Conservation (phyloP, 2,888 invertebrate species). For the Byasa hedistus region DNA sequence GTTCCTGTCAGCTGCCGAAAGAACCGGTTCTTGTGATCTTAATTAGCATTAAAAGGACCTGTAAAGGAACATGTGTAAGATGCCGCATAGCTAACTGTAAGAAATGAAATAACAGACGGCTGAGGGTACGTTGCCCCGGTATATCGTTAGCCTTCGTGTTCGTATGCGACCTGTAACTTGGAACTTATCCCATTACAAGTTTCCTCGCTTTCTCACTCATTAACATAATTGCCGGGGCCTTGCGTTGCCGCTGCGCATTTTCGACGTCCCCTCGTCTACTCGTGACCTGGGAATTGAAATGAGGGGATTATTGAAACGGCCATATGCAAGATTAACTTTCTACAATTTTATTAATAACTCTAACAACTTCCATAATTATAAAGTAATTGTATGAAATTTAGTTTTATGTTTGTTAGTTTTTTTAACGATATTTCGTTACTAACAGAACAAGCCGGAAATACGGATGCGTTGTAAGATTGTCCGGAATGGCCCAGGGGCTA, state of each 20-base stretch:
- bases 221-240: constrained; percentile 17
- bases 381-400: too few species aligned
- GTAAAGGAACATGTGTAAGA: constrained; percentile 8
- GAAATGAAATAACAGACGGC: constrained; percentile 12
- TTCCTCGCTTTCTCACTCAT: constrained; percentile 31
- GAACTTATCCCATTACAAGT: constrained; percentile 55
- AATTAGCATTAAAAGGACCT: constrained; percentile 11
- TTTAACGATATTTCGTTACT: too few species aligned
- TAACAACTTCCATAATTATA: background rate
- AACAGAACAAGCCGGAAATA: too few species aligned
- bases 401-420: too few species aligned
- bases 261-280: constrained; percentile 8
- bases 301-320: background rate
- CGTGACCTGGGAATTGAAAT: constrained; percentile 8
- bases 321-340: background rate
- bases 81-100: background rate
- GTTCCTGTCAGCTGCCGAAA: constrained; percentile 13
- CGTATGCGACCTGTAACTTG: constrained; percentile 44
- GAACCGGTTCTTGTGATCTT: constrained; percentile 9
- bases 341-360: background rate
- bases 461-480: too few species aligned
- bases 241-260: constrained; percentile 11
- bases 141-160: constrained; percentile 34
- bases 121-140: constrained; percentile 1
- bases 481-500: too few species aligned